phyloP scores from a whole-genome alignment of 1,140 invertebrate genomes.

The Amyelois transitella region DNA sequence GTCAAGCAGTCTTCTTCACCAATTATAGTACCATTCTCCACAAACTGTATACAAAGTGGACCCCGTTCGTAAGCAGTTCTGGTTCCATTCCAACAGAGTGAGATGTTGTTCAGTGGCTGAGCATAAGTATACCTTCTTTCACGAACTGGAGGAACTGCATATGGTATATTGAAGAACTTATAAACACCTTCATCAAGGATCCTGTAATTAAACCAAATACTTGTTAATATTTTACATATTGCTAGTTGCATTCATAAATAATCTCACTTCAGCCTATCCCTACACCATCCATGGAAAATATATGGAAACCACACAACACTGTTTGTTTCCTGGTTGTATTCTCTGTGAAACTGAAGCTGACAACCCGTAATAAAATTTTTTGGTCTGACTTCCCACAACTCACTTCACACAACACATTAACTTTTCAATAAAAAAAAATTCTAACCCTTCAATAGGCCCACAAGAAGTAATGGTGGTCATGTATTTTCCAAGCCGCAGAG shows the following conservation, averaged over 20 bases:
- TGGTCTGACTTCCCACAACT: too few relatives aligned
- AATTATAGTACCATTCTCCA: constrained; percentile 77
- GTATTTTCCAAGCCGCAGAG: constrained; percentile 77
- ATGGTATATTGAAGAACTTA: constrained; percentile 90
- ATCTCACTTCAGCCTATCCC: too few relatives aligned
- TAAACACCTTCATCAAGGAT: constrained; percentile 83
- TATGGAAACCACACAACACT: too few relatives aligned
- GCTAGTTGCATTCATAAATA: too few relatives aligned
- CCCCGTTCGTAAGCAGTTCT: constrained; percentile 80
- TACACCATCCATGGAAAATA: too few relatives aligned
- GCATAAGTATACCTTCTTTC: constrained; percentile 84
- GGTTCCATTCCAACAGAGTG: constrained; percentile 88
- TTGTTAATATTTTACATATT: background rate
- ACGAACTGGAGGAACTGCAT: constrained; percentile 84
- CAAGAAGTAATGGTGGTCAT: constrained; percentile 84
- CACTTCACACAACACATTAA: too few relatives aligned
- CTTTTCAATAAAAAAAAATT: too few relatives aligned
- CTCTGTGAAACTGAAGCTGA: too few relatives aligned
- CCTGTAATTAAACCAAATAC: constrained; percentile 54
- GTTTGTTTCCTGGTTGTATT: too few relatives aligned
- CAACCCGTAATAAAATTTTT: too few relatives aligned
- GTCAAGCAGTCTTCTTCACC: constrained; percentile 88
- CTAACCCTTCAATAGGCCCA: constrained; percentile 84
- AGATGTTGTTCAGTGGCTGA: constrained; percentile 77
- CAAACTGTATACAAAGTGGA: constrained; percentile 79